A percentile compares a stretch with the other conserved stretches of the same genome.
phyloP scores from a whole-genome alignment of 2,888 invertebrate species.

The Chrysodeixis includens region DNA sequence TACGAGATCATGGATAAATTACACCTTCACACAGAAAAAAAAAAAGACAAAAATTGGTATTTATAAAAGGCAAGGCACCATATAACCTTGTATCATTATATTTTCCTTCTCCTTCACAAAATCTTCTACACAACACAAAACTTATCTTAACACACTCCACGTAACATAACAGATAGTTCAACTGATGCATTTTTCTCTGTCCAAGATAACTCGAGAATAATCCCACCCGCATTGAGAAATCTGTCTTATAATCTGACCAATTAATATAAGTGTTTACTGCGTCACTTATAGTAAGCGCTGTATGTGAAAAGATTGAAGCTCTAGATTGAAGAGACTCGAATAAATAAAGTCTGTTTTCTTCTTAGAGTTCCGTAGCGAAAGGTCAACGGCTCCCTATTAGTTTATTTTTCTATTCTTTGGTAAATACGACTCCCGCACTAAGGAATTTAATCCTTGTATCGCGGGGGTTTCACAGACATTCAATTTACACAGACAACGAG shows the following conservation, averaged over 20 bases:
- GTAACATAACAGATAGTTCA: conserved; percentile 5
- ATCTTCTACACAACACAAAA: background rate
- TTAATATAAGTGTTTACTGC: conserved; percentile 16
- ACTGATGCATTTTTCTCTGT: background rate
- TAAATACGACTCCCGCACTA: too few relatives aligned
- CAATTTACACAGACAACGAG: too few relatives aligned
- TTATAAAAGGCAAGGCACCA: too few relatives aligned
- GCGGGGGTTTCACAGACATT: too few relatives aligned
- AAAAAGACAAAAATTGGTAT: too few relatives aligned
- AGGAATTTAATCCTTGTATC: too few relatives aligned
- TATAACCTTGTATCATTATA: background rate
- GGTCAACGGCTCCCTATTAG: too few relatives aligned
- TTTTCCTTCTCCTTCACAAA: background rate
- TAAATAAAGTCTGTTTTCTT: background rate
- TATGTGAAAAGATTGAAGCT: conserved; percentile 2
- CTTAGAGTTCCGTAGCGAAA: background rate
- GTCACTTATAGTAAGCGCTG: conserved; percentile 17
- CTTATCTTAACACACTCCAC: conserved; percentile 36
- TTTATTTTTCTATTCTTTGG: too few relatives aligned
- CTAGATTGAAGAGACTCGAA: background rate
- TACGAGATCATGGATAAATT: too few relatives aligned
- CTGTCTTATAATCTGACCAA: conserved; percentile 24
- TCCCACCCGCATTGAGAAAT: conserved; percentile 14
- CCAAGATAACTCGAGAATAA: conserved; percentile 21
- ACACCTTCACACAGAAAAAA: too few relatives aligned